Evolutionary conservation across 2,888 invertebrate genomes (phyloP), one percentile per base, ranked within the genome.

Genomic region (Metalampra italica): DNA sequence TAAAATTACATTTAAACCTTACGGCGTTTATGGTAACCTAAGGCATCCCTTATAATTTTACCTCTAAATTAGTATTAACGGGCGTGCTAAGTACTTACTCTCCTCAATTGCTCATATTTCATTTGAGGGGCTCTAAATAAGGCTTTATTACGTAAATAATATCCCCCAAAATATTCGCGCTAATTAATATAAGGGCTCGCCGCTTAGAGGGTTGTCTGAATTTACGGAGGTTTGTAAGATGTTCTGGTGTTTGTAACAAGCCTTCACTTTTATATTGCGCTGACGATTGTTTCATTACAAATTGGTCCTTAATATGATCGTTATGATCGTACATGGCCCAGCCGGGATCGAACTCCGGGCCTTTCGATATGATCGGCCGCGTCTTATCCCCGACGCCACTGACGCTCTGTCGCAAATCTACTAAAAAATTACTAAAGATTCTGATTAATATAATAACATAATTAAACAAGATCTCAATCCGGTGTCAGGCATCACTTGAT

Each of bases 101-200:
- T 77, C 78, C 59, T 76, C 76, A 78, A 87, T 85, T 74, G 82
- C 75, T 80, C 79, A 81, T 89, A 88, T 83, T 88, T 88, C 82
- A 87, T 82, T 81, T 73, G 64, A 72, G 77, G 76, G 80, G 74
- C 68, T 66, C 73, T 85, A 87, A 87, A 87, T 86, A 81, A 86
- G 83, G 81, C 84, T 86, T 87, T 87, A 87, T 86, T 82, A 81
- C 78, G 80, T 82, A 81, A 86, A 86, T 86, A 85, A 84, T 85
- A 85, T 73, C 82, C 84, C 82, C 75, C 78, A 81, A 81, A 86
- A 86, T 88, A 82, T 85, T 82, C 75, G 57, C 71, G 71, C 86
- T 87, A 87, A 87, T 88, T 87, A 89, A 86, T 86, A 83, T 82
- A 82, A 83, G 82, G 84, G 82, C 65, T 72, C n/a, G 36, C 36